Evolutionary conservation across 37 sponge, comb jelly and placozoan genomes (phyloP).

Genomic region (Mnemiopsis leidyi): DNA sequence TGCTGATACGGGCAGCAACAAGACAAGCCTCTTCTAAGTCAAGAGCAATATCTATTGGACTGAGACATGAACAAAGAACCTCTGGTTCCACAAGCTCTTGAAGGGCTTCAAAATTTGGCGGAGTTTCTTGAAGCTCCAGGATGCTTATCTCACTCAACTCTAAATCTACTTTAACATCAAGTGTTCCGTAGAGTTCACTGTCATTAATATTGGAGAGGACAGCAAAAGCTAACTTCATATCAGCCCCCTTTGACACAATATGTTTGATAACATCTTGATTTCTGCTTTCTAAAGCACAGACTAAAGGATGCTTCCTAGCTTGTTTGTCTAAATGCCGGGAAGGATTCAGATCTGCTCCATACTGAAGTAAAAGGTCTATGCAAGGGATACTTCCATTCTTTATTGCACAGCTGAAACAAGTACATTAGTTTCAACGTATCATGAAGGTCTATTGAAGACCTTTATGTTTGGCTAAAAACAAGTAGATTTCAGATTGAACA

Average conservation of each 20-base stretch:
- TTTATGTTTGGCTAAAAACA: no score
- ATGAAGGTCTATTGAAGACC: no score
- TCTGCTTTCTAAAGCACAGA: constrained; percentile 42
- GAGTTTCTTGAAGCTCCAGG: constrained; percentile 59
- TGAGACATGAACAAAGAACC: constrained; percentile 16
- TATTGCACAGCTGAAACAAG: constrained; percentile 57
- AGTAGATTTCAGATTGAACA: no score
- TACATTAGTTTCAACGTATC: no score
- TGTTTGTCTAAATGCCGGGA: constrained; percentile 28
- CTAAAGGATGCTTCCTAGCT: constrained; percentile 52
- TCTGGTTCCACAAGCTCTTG: constrained; percentile 43
- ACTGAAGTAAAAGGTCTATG: constrained; percentile 41
- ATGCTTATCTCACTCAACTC: constrained; percentile 60
- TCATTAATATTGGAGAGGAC: constrained; percentile 56
- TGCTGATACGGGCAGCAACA: constrained; percentile 32
- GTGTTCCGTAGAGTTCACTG: background rate
- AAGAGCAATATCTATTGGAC: constrained; percentile 49
- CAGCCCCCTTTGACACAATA: constrained; percentile 48
- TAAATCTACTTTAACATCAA: constrained; percentile 39
- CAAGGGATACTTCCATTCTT: constrained; percentile 46
- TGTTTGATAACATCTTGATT: constrained; percentile 56
- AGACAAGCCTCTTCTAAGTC: constrained; percentile 50
- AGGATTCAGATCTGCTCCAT: constrained; percentile 55
- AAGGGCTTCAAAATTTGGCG: constrained; percentile 56
- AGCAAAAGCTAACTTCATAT: constrained; percentile 55